Evolutionary conservation across 2,888 invertebrate genomes (phyloP), one percentile per base, ranked within the genome.

Genomic region (Orthosia cruda): DNA sequence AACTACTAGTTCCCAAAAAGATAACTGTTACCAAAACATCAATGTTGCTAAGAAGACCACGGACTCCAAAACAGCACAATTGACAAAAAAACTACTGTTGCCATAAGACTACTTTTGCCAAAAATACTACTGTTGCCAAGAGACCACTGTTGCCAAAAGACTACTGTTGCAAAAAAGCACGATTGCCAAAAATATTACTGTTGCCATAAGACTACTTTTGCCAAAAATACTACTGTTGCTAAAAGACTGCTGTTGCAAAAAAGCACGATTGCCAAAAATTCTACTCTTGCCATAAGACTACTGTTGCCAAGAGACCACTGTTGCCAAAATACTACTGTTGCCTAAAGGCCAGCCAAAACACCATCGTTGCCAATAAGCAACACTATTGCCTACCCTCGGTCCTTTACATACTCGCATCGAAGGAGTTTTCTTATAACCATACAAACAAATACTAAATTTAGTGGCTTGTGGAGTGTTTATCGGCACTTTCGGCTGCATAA

Each of bases 401-500:
- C 5, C 5, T 49, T 18, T 15, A 47, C 50, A 70, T 40, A 55
- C 16, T n/a, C 32, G 54, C 5, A 18, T 54, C 23, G 16, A 65
- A 16, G 16, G 11, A 15, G 77, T 13, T 54, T 18, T 20, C 23
- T 61, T 59, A 16, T 20, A 61, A 16, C 7, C 49, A 20, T 49
- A 32, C 15, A 7, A 64, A 26, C 18, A 54, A 32, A 47, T 18
- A 77, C 49, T 7, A 40, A 18, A 16, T 75, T 54, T 58, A 62
- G n/a, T 61, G 74, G 65, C 68, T 73, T 69, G 57, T 70, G 58
- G 47, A 73, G 69, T 82, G 67, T 82, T 77, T 68, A 72, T 80
- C 62, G 65, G 71, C 63, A 70, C 65, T 74, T 82, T 85, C 52
- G 74, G 76, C 40, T 69, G 47, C 55, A 68, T 82, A 78, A 69